A percentile compares a stretch with the other conserved stretches of the same genome.
These are phyloP conservation scores for Diaphora mendica DNA, from an alignment of 2,888 invertebrate genomes.

Conservation along the genomic window DNA sequence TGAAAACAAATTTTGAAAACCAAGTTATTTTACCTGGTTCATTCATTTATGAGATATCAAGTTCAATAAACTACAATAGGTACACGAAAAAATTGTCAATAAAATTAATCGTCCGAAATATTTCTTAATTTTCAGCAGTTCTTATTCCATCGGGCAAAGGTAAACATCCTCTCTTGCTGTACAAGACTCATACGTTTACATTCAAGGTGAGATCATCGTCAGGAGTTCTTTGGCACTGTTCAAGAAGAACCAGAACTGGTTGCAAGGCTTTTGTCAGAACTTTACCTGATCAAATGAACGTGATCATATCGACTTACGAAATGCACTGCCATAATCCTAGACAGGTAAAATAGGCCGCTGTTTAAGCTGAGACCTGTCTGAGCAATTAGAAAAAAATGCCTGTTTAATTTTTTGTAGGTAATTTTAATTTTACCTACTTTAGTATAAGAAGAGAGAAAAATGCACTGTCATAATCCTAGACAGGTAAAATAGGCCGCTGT, in stretches of 20 bases:
- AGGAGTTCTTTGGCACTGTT: constrained; percentile 73
- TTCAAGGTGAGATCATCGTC: constrained; percentile 66
- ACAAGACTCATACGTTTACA: constrained; percentile 67
- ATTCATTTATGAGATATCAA: background rate
- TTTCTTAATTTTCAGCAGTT: constrained; percentile 54
- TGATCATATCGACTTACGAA: constrained; percentile 55
- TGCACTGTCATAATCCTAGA: constrained; percentile 60
- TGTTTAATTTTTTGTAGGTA: background rate
- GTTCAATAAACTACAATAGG: background rate
- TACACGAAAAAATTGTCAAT: background rate
- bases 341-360: background rate
- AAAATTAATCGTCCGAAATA: constrained; percentile 18
- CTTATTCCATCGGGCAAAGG: constrained; percentile 74
- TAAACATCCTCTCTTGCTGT: constrained; percentile 69
- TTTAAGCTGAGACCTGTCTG: background rate
- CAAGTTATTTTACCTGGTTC: no score
- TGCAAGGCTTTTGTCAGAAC: constrained; percentile 74
- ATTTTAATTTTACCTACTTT: background rate
- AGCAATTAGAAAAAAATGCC: background rate
- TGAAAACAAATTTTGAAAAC: no score
- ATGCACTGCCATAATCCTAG: constrained; percentile 60
- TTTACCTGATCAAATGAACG: constrained; percentile 52
- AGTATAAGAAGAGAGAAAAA: constrained; percentile 27
- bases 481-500: background rate
- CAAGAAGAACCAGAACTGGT: constrained; percentile 67